A percentile compares a stretch with the other conserved stretches of the same genome.
These are phyloP conservation scores for Phycodurus eques DNA, from an alignment of 2,113 vertebrate species.

Conservation along the genomic window DNA sequence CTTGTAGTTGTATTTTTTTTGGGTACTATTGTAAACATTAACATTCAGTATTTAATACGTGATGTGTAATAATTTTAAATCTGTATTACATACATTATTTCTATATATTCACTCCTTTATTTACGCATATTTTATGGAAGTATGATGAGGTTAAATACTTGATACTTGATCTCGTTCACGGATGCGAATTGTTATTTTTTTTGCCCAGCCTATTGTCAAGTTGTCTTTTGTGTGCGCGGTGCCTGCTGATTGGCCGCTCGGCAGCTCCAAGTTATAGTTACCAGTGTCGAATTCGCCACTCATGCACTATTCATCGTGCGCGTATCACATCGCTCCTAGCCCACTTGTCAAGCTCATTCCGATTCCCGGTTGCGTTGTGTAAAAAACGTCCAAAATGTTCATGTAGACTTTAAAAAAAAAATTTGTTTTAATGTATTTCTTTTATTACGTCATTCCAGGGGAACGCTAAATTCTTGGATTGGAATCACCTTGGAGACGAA, in stretches of 20 bases:
- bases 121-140: background rate
- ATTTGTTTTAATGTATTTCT: too few relatives aligned
- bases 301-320: conserved; percentile 81
- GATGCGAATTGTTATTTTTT: background rate
- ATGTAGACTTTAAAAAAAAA: conserved; percentile 33
- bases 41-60: too few relatives aligned
- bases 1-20: too few relatives aligned
- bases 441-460: conserved; percentile 4
- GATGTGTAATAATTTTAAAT: too few relatives aligned
- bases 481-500: conserved; percentile 12
- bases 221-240: background rate
- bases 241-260: background rate
- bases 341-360: conserved; percentile 66
- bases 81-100: background rate
- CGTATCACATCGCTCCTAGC: conserved; percentile 77
- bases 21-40: too few relatives aligned
- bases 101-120: too few relatives aligned
- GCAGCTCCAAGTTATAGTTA: conserved; percentile 68
- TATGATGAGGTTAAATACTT: background rate
- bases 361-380: conserved; percentile 36
- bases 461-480: conserved; percentile 20
- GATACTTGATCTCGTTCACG: background rate
- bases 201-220: background rate
- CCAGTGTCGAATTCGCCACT: conserved; percentile 77
- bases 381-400: conserved; percentile 51